Evolutionary conservation across 35 echinoderm and acorn worm genomes (phyloP), one percentile per base, ranked within the genome.

Genomic region (Amphiura filiformis): DNA sequence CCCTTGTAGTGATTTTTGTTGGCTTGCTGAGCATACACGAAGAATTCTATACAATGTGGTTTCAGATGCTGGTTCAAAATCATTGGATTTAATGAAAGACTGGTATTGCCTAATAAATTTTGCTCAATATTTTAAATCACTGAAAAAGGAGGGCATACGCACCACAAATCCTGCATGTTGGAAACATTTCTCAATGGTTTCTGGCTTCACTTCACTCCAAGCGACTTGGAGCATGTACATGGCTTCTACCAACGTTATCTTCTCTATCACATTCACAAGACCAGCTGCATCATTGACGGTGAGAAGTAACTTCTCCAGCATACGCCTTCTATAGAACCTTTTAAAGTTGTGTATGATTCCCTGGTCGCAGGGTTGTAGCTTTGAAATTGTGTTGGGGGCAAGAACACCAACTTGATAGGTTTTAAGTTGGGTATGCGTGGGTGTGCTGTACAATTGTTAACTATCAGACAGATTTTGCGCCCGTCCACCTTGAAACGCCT

Each of bases 301-400:
- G 18, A 80, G 37, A 13, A 82, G 37, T 20, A 82, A 31, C 22
- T 42, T 38, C 38, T 82, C 80, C 80, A 87, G 35, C 61, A 87
- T 56, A 28, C 85, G 64, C 14, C 57, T 14, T 0, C 85, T 64
- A 39, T 87, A 87, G 85, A 65, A 77, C 33, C 30, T 87, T 47
- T 87, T 87, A n/a, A 76, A 39, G 41, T 65, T 87, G 35, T 65
- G 44, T 64, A 87, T 87, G 80, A 86, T 78, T 0, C 82, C 82
- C 34, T 91, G 89, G 52, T 91, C 82, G 11, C 78, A 75, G 35
- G 89, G 89, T 49, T 91, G 89, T 1, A 91, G 75, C 32, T 85
- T 84, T 1, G 89, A 77, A 4, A 82, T 91, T 26, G 82, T 91
- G 76, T 91, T 85, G 89, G 70, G 20, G 83, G 89, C 3, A 91